These are phyloP conservation scores for Eupithecia tripunctaria DNA, from an alignment of 2,888 invertebrate species.

Conservation along the genomic window DNA sequence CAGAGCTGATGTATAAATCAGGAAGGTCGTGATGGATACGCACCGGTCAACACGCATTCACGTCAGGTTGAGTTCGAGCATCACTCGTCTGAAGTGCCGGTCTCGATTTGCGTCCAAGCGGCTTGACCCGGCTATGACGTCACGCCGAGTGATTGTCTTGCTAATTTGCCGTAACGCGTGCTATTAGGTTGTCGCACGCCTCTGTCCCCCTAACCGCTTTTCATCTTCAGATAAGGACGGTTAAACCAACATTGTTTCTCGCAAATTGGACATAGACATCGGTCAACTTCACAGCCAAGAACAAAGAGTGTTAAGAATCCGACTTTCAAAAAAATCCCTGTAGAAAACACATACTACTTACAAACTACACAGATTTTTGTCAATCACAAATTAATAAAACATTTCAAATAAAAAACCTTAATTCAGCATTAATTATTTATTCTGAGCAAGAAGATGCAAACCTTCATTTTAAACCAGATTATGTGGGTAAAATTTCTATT, in stretches of 20 bases:
- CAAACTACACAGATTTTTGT: background rate
- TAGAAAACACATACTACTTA: too few relatives aligned
- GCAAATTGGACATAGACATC: constrained; percentile 44
- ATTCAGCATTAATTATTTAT: background rate
- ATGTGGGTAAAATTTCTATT: background rate
- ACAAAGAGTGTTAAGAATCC: constrained; percentile 29
- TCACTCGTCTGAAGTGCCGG: constrained; percentile 67
- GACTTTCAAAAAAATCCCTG: background rate
- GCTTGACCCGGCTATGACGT: constrained; percentile 59
- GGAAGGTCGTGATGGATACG: constrained; percentile 26
- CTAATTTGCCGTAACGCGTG: constrained; percentile 68
- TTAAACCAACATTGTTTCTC: constrained; percentile 46
- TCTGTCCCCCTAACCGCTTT: constrained; percentile 36
- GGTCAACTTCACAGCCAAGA: constrained; percentile 31
- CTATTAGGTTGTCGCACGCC: constrained; percentile 49
- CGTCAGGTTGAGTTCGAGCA: constrained; percentile 59
- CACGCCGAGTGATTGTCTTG: constrained; percentile 75
- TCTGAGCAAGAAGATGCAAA: background rate
- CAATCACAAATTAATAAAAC: background rate
- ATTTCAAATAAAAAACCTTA: background rate
- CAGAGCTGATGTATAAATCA: constrained; percentile 19
- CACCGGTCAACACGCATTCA: constrained; percentile 53
- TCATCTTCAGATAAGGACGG: constrained; percentile 47
- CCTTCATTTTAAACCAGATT: background rate
- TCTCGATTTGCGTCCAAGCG: constrained; percentile 68